Evolutionary conservation across 37 sponge, comb jelly and placozoan species (phyloP).

Genomic region (Dysidea cf. avara): DNA sequence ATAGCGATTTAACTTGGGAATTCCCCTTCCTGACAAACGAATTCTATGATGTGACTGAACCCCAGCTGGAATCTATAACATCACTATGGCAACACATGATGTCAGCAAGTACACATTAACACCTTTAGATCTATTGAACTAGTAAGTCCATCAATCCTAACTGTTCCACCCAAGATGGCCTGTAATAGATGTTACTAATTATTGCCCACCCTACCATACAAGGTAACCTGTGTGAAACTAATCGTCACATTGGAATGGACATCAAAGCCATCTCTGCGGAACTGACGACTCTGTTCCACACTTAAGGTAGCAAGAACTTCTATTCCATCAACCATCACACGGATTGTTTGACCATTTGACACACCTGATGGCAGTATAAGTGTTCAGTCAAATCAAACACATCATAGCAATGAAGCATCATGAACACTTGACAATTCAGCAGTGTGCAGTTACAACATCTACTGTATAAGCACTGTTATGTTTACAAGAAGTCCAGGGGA

Average conservation of each 20-base stretch:
- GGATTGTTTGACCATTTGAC: constrained; percentile 66
- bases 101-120: not conserved
- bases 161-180: constrained; percentile 85
- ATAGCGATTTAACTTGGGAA: constrained; percentile 70
- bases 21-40: constrained; percentile 70
- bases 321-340: constrained; percentile 61
- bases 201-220: not conserved
- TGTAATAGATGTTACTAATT: constrained; percentile 15
- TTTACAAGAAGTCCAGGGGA: no score
- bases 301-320: constrained; percentile 52
- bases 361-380: constrained; percentile 57
- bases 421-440: not conserved
- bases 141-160: constrained; percentile 67
- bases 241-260: constrained; percentile 69
- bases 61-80: constrained; percentile 80
- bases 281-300: constrained; percentile 56
- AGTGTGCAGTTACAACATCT: no score
- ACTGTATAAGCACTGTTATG: no score
- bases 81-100: not conserved
- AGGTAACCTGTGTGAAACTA: constrained; percentile 65
- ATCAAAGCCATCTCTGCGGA: constrained; percentile 82
- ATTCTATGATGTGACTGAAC: constrained; percentile 86
- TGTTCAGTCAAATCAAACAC: not conserved
- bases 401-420: not conserved
- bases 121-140: constrained; percentile 83